A percentile compares a stretch with the other conserved stretches of the same genome.
Evolutionary conservation across 2,888 invertebrate genomes (phyloP).

Genomic region (Mimas tiliae): DNA sequence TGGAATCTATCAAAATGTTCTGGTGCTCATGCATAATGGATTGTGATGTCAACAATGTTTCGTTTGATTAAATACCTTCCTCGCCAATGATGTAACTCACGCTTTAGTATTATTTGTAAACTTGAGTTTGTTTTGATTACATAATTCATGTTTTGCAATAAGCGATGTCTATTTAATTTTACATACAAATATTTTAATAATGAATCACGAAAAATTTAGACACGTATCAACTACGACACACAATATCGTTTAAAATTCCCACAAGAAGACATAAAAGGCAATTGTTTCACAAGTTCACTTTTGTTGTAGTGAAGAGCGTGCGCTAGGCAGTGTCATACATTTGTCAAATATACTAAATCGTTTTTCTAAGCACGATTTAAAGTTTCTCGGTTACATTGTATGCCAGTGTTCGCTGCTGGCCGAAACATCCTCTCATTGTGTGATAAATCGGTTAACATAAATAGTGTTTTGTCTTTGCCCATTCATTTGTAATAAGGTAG

Average conservation of each 20-base stretch:
- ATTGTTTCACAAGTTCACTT: constrained; percentile 73
- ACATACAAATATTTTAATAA: not conserved
- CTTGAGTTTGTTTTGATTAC: not conserved
- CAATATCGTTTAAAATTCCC: constrained; percentile 15
- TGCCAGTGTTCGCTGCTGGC: constrained; percentile 57
- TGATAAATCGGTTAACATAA: constrained; percentile 83
- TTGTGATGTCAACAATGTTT: constrained; percentile 72
- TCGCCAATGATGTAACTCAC: constrained; percentile 31
- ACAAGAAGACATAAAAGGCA: constrained; percentile 63
- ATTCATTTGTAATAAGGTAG: constrained; percentile 83
- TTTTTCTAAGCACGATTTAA: constrained; percentile 76
- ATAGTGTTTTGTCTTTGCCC: constrained; percentile 78
- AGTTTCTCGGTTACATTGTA: constrained; percentile 63
- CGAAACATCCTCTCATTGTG: constrained; percentile 79
- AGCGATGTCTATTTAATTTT: not conserved
- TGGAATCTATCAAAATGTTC: constrained; percentile 83
- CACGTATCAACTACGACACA: too few relatives aligned
- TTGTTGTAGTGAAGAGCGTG: constrained; percentile 68
- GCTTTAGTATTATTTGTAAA: not conserved
- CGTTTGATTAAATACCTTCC: constrained; percentile 59
- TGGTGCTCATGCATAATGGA: constrained; percentile 78
- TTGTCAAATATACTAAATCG: constrained; percentile 69
- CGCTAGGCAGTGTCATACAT: constrained; percentile 65
- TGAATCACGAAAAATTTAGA: constrained; percentile 3
- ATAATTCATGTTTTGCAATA: constrained; percentile 1